These are phyloP conservation scores for Galaxias olidus DNA, from an alignment of 2,797 vertebrate genomes.

Conservation along the genomic window DNA sequence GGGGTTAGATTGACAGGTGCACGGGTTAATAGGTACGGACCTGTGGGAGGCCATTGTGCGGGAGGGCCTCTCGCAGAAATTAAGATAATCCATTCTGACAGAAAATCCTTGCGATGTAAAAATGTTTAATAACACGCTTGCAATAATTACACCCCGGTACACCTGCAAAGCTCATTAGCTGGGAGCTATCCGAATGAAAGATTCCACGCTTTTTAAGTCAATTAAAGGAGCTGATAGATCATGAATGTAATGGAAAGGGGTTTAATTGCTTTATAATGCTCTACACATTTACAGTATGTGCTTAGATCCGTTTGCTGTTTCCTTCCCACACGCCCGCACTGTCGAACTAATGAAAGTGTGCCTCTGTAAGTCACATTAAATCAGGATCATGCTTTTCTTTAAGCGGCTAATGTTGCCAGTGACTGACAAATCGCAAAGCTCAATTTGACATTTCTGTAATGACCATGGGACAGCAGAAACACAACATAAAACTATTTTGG, in stretches of 20 bases:
- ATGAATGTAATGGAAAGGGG: too few relatives aligned
- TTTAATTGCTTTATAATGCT: too few relatives aligned
- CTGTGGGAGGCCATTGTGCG: constrained; percentile 23
- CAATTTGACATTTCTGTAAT: not conserved
- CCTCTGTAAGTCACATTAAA: constrained; percentile 16
- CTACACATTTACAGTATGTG: too few relatives aligned
- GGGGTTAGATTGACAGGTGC: not conserved
- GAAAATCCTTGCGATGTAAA: constrained; percentile 41
- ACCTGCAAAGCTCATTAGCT: constrained; percentile 52
- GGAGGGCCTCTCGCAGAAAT: constrained; percentile 17
- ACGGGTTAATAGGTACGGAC: not conserved
- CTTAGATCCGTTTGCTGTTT: too few relatives aligned
- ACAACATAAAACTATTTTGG: constrained; percentile 16
- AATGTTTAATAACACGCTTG: constrained; percentile 46
- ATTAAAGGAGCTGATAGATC: constrained; percentile 24
- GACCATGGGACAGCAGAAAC: constrained; percentile 13
- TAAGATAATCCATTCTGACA: constrained; percentile 40
- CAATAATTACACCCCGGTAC: constrained; percentile 33
- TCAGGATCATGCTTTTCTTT: constrained; percentile 16
- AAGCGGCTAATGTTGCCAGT: constrained; percentile 24
- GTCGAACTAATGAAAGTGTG: constrained; percentile 37
- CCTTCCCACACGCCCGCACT: too few relatives aligned
- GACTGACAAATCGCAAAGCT: constrained; percentile 1
- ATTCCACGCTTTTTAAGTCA: constrained; percentile 29
- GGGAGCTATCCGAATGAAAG: constrained; percentile 36